Percentiles rank a stretch among this genome's conserved stretches.
Evolutionary conservation across 2,113 vertebrate genomes (phyloP).

Genomic region (Anas platyrhynchos): DNA sequence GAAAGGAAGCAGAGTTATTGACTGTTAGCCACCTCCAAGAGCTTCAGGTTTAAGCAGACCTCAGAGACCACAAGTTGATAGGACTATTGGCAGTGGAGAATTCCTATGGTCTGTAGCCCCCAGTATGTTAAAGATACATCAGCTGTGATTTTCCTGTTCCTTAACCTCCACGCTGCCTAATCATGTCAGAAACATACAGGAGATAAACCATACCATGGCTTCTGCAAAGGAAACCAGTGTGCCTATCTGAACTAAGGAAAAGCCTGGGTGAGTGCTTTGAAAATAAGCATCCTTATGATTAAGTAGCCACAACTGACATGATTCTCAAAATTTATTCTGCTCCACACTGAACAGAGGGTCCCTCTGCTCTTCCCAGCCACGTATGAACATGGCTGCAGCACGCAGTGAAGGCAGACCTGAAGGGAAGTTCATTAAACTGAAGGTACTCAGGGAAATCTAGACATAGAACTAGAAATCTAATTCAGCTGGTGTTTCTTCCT

Average conservation of each 20-base stretch:
- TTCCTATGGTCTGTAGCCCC: not conserved
- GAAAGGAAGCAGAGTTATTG: not conserved
- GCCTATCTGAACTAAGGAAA: not conserved
- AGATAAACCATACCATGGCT: not conserved
- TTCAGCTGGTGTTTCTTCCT: slow-evolving; percentile 22
- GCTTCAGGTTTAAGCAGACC: not conserved
- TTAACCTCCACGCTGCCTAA: not conserved
- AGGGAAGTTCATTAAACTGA: not conserved
- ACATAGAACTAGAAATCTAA: not conserved
- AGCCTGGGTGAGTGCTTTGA: not conserved
- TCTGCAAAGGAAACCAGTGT: not conserved
- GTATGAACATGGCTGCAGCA: not conserved
- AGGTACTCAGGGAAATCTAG: not conserved
- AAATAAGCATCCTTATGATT: not conserved
- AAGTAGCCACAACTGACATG: not conserved
- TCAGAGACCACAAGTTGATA: not conserved
- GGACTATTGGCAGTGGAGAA: not conserved
- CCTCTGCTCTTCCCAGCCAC: not conserved
- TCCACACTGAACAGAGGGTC: not conserved
- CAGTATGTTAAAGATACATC: not conserved
- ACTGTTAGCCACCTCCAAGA: not conserved
- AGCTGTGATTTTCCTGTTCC: not conserved
- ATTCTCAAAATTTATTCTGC: not conserved
- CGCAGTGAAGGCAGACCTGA: not conserved
- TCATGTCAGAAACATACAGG: not conserved